These are phyloP conservation scores for Pipistrellus nathusii DNA, from an alignment of 2,797 vertebrate genomes.

Conservation along the genomic window DNA sequence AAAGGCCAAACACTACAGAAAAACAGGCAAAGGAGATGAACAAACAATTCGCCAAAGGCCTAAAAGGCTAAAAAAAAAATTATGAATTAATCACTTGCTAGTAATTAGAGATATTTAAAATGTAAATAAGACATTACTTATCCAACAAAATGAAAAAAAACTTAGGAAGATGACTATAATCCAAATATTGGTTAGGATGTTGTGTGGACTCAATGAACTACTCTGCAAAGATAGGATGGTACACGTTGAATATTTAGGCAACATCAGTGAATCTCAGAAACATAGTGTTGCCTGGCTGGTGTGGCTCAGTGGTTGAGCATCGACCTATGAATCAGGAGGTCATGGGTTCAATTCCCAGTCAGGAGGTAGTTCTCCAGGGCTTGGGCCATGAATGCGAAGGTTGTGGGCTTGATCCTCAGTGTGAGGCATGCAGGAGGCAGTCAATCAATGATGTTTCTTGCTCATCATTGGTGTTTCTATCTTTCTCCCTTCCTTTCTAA, in stretches of 20 bases:
- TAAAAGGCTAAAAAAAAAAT: neutral
- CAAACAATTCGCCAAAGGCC: neutral
- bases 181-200: neutral
- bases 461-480: no score
- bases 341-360: no score
- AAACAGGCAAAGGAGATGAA: slow-evolving; percentile 11
- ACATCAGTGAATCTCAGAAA: neutral
- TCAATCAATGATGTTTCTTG: no score
- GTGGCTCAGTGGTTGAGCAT: no score
- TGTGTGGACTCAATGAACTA: neutral
- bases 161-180: neutral
- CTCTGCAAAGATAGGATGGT: neutral
- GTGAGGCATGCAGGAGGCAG: no score
- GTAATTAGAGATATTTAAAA: neutral
- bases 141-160: neutral
- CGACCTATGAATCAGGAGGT: no score
- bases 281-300: neutral
- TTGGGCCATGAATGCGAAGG: no score
- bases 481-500: no score
- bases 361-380: no score
- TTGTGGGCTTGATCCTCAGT: no score
- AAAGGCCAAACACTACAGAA: neutral
- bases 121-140: neutral
- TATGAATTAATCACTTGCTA: neutral
- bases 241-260: neutral